These are phyloP conservation scores for Drosophila erecta DNA, from an alignment of 1,140 invertebrate species.

Conservation along the genomic window DNA sequence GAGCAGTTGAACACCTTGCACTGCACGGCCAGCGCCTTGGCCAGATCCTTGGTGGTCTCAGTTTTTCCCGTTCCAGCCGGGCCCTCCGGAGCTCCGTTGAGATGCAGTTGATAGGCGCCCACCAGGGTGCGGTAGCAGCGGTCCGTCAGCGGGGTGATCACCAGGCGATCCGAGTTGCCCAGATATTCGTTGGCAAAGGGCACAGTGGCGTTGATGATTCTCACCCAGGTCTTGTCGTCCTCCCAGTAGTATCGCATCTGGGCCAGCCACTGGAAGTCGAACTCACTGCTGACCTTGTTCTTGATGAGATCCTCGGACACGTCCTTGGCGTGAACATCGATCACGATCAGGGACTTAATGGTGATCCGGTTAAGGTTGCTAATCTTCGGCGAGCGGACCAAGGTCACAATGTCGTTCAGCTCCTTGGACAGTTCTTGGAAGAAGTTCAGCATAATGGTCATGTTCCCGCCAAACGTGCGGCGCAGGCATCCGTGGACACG, in stretches of 20 bases:
- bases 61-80: conserved; percentile 96
- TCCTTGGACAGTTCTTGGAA: conserved; percentile 86
- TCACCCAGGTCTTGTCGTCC: conserved; percentile 90
- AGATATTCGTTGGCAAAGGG: conserved; percentile 96
- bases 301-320: conserved; percentile 91
- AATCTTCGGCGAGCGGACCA: conserved; percentile 87
- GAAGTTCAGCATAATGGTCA: conserved; percentile 86
- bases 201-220: conserved; percentile 94
- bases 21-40: conserved; percentile 95
- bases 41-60: conserved; percentile 95
- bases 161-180: conserved; percentile 90
- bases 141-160: conserved; percentile 93
- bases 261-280: conserved; percentile 96
- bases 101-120: conserved; percentile 93
- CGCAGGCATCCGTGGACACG: conserved; percentile 90
- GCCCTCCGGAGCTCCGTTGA: conserved; percentile 95
- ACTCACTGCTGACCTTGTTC: conserved; percentile 89
- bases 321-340: conserved; percentile 96
- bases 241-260: conserved; percentile 97
- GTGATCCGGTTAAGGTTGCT: conserved; percentile 90
- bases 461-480: conserved; percentile 85
- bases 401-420: conserved; percentile 88
- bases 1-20: conserved; percentile 98
- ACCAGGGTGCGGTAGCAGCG: conserved; percentile 95
- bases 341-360: conserved; percentile 93